Base-by-base conservation (phyloP, 1,140 invertebrate genomes). In the Ladona fulva region DNA sequence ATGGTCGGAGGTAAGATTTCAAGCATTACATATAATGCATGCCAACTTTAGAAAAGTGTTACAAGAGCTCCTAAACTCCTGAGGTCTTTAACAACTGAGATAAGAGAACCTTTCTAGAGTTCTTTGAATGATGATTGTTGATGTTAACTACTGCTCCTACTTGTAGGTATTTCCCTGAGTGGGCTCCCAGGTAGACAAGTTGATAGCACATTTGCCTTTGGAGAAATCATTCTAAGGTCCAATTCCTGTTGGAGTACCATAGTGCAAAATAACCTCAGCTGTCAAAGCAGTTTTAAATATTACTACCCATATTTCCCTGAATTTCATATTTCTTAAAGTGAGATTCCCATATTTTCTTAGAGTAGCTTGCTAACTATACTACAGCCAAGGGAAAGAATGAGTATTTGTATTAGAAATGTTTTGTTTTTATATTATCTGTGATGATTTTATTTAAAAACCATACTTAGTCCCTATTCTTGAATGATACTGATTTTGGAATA, bases 181-280 rank as follows among this genome's bases (percentile, higher is more conserved):
- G 10, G n/a, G n/a, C n/a, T n/a, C n/a, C n/a, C n/a, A n/a, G 74
- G 81, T 42, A 74, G 85, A 11, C 83, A 82, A 74, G 66, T 44
- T 11, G 74, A 80, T 3, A 82, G 81, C 75, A 59, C 77, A 12
- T 75, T 77, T n/a, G 80, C 79, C 24, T 78, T 77, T 44, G 14
- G 80, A 0, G 19, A 73, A 11, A 85, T 91, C n/a, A 87, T 42
- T 83, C 87, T 24, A 83, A 79, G 8, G 86, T 88, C 14, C 89
- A 90, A 0, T 78, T 84, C 77, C 82, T 93, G n/a, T 89, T 87
- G 11, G 86, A 86, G 75, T 91, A 88, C 81, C 94, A 93, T 82
- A 85, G n/a, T n/a, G 87, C 76, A 83, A 84, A 77, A 80, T 81
- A 24, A 85, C 86, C 0, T 80, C 80, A 7, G 80, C 81, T 0